Base-by-base conservation (phyloP, 1,140 invertebrate genomes). In the Halyomorpha halys region DNA sequence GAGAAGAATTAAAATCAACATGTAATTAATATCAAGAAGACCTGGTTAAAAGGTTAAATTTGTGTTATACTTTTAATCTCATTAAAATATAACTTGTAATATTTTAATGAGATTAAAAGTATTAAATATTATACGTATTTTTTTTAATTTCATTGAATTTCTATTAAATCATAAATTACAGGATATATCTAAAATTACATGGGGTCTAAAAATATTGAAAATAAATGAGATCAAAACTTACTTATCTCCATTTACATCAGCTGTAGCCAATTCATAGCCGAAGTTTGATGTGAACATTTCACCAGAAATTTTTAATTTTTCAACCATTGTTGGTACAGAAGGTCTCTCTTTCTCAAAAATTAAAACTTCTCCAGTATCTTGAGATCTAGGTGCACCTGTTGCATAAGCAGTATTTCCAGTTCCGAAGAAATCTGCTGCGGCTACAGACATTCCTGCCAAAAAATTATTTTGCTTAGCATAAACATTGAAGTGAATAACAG, bases 221-320 rank as follows among this genome's bases (percentile, higher is more conserved):
- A 30, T 30, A 30, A 30, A 25, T 59, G 18, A 30, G 27, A 30
- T 4, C 3, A 30, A 8, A 27, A 73, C 76, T 77, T 79, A 91
- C 84, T 83, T 83, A 74, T 96, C 91, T 14, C 87, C 86, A 72
- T 96, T 93, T 4, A 94, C 76, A 77, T 96, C 92, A 18, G 87
- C 84, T 4, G 86, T 81, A 6, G 86, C 77, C 5, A 95, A 75
- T 77, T 92, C 88, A 72, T 94, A 95, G 53, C 93, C 92, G 74
- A 89, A 96, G 72, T 87, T 90, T 3, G 89, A 91, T 1, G 84
- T 89, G 72, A 93, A 90, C 74, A 90, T 89, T 76, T 93, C 89
- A 0, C 91, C 91, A 61, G 82, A 82, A 2, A 93, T 75, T 25
- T 83, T 80, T 34, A 86, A 71, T 9, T 77, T 78, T 6, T 85